Conservation (phyloP, 2,113 vertebrate genomes). For the Syngnathus scovelli region DNA sequence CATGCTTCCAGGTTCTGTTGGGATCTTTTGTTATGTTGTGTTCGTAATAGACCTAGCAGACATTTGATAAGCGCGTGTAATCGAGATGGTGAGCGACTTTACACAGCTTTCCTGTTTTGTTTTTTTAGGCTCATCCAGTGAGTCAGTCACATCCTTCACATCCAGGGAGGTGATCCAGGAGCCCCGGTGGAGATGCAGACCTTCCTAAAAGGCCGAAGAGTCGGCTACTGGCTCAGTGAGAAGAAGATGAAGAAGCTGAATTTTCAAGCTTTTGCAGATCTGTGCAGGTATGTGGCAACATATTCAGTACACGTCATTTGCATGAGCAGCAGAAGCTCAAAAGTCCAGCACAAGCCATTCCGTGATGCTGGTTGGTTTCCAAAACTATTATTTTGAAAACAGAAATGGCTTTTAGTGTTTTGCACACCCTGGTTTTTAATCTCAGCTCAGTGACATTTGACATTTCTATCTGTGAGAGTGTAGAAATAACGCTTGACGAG, state of each 20-base stretch:
- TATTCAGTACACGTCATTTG: not conserved
- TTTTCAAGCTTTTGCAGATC: conserved; percentile 92
- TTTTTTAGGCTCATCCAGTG: conserved; percentile 36
- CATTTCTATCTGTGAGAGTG: no score
- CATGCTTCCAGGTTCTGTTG: not conserved
- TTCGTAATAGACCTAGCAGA: not conserved
- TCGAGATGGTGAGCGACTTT: conserved; percentile 12
- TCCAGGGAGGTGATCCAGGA: conserved; percentile 21
- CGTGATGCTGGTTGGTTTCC: not conserved
- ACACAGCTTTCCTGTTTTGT: conserved; percentile 29
- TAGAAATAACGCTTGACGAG: no score
- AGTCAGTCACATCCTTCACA: conserved; percentile 39
- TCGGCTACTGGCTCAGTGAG: conserved; percentile 97
- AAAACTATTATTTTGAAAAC: not conserved
- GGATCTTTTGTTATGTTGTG: not conserved
- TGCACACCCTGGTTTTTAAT: not conserved
- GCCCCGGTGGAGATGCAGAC: conserved; percentile 82
- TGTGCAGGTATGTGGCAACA: conserved; percentile 81
- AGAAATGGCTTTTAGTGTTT: no score
- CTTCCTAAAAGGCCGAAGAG: conserved; percentile 87
- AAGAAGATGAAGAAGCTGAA: conserved; percentile 98
- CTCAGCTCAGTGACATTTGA: not conserved
- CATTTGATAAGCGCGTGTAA: not conserved
- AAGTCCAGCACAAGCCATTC: not conserved
- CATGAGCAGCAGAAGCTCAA: not conserved